A percentile compares a stretch with the other conserved stretches of the same genome.
Conservation (phyloP, 2,113 vertebrate species). For the Ptilonorhynchus violaceus region DNA sequence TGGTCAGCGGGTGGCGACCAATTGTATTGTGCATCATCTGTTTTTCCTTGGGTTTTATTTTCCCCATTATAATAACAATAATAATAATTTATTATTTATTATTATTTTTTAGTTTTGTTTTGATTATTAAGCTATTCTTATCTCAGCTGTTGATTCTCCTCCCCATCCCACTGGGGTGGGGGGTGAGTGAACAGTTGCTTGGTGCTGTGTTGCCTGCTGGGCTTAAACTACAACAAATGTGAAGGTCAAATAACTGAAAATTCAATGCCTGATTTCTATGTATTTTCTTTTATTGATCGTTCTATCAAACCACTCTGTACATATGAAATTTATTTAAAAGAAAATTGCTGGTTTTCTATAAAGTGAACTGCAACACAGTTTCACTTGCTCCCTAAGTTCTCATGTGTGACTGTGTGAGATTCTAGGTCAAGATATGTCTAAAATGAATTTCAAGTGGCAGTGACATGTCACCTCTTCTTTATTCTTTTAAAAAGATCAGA, state of each 20-base stretch:
- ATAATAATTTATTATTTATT: not conserved
- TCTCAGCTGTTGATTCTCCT: not conserved
- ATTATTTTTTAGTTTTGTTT: not conserved
- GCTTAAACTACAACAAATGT: not conserved
- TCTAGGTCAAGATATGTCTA: not conserved
- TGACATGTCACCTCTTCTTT: not conserved
- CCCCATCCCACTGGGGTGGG: not conserved
- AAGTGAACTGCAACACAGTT: not conserved
- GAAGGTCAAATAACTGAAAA: not conserved
- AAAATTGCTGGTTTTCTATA: not conserved
- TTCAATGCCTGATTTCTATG: not conserved
- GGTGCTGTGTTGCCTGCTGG: not conserved
- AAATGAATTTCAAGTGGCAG: not conserved
- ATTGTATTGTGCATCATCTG: not conserved
- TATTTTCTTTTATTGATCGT: not conserved
- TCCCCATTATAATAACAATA: not conserved
- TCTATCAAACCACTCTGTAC: not conserved
- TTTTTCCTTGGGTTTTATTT: not conserved
- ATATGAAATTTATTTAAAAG: not conserved
- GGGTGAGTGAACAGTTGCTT: not conserved
- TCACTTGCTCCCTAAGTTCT: not conserved
- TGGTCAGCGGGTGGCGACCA: not conserved
- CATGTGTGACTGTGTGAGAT: not conserved
- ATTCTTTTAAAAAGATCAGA: not conserved
- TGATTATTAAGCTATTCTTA: not conserved